Base-by-base conservation (phyloP, 2,888 invertebrate genomes). In the Polyommatus iphigenia region DNA sequence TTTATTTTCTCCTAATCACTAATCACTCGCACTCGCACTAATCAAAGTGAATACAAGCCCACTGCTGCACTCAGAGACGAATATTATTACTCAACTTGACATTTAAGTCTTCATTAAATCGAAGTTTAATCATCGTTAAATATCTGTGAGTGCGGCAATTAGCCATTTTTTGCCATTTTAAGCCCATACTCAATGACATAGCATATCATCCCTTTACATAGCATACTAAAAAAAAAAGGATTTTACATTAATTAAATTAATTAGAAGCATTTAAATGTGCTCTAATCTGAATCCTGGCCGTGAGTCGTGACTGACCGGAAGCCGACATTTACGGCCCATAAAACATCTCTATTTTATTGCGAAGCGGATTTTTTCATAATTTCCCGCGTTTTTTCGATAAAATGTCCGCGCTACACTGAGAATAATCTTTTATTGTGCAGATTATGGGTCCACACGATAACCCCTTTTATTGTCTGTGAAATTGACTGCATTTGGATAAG, bases 351-450 rank as follows among this genome's bases (percentile, higher is more conserved):
- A 18, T 67, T 32, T 67, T 67, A 67, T 67, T 67, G 29, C 29
- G 13, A 4, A 6, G 29, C 67, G 67, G 67, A 18, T 67, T 67
- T 32, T 67, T 32, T 67, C 29, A 67, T 67, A 67, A 67, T 18
- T 67, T 67, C 67, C 29, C 67, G 67, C 67, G 67, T 67, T 67
- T 67, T 36, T 67, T 67, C 67, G 18, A 29, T 67, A 67, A 67
- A 29, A 5, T 29, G 67, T 67, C 15, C 29, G 67, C 67, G 29
- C 67, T 67, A 67, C 29, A 32, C 29, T 5, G 67, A 4, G 59
- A 54, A 20, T 62, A 62, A 62, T 62, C 24, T 67, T 67, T 67
- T 67, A 67, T 29, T 67, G 67, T 67, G 67, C 67, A 32, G 67
- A 15, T 67, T 67, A 67, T 32, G 67, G 29, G 29, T 18, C 13